A percentile compares a stretch with the other conserved stretches of the same genome.
Conservation (phyloP, 2,797 vertebrate species). For the Atherinosoma microstoma region DNA sequence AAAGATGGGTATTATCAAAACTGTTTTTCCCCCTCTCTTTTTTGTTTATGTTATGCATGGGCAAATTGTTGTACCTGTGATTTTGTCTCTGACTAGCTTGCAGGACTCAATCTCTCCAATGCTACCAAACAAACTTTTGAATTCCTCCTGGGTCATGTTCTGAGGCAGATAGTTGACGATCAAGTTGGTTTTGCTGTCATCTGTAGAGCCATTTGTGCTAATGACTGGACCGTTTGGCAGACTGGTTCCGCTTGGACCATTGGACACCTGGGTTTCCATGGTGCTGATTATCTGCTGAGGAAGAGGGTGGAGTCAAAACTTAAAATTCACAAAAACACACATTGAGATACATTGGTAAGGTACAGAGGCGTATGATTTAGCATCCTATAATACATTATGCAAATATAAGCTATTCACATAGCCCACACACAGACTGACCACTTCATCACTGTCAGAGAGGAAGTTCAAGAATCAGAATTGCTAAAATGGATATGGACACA, state of each 20-base stretch:
- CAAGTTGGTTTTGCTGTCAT: constrained; percentile 98
- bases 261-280: constrained; percentile 98
- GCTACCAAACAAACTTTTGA: constrained; percentile 96
- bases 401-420: constrained; percentile 16
- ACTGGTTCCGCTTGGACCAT: constrained; percentile 90
- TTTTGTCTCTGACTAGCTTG: constrained; percentile 96
- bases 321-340: constrained; percentile 33
- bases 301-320: constrained; percentile 76
- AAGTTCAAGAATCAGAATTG: constrained; percentile 69
- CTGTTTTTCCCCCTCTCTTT: neutral
- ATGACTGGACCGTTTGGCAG: constrained; percentile 92
- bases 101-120: constrained; percentile 97
- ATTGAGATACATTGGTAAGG: constrained; percentile 7
- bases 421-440: constrained; percentile 22
- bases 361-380: constrained; percentile 16
- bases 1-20: constrained; percentile 33
- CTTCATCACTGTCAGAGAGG: constrained; percentile 64
- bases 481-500: constrained; percentile 63
- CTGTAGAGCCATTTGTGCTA: constrained; percentile 89
- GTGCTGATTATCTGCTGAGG: constrained; percentile 98
- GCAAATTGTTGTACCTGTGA: constrained; percentile 86
- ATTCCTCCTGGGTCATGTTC: constrained; percentile 98
- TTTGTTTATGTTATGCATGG: neutral
- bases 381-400: constrained; percentile 17
- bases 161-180: constrained; percentile 99